phyloP scores from a whole-genome alignment of 1,140 invertebrate species.

The Elysia chlorotica region DNA sequence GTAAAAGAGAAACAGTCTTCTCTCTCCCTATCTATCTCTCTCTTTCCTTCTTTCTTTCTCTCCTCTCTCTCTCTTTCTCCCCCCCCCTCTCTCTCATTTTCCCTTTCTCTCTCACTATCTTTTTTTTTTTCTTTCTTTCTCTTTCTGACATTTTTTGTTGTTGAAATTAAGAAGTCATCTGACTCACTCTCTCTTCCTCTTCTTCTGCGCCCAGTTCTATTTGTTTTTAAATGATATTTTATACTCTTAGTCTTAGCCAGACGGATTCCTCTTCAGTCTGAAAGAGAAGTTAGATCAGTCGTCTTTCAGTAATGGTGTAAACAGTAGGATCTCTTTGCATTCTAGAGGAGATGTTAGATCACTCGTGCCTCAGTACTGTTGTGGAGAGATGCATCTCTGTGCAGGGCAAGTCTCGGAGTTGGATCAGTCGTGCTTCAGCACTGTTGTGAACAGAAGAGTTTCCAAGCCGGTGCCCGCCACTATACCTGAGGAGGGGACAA shows the following conservation, averaged over 20 bases:
- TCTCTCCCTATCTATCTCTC: not conserved
- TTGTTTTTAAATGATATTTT: not conserved
- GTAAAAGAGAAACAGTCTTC: not conserved
- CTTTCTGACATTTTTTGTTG: not conserved
- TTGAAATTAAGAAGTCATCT: not conserved
- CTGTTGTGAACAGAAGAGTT: no score
- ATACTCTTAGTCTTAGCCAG: not conserved
- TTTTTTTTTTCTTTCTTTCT: conserved; percentile 13
- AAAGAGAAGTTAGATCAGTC: no score
- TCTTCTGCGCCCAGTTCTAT: not conserved
- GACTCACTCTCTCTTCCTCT: not conserved
- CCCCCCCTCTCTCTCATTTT: not conserved
- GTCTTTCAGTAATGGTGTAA: not conserved
- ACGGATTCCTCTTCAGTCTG: no score
- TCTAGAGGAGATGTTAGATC: no score
- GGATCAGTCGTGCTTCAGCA: no score
- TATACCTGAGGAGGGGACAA: no score
- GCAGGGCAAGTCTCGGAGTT: not conserved
- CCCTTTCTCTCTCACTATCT: not conserved
- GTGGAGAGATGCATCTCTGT: not conserved
- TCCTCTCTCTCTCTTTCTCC: not conserved
- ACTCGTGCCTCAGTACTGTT: not conserved
- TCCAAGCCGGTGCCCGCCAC: no score
- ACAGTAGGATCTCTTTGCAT: not conserved
- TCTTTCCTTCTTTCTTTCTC: not conserved